Evolutionary conservation across 2,113 vertebrate genomes (phyloP), one percentile per base, ranked within the genome.

Genomic region (Ailuropoda melanoleuca): DNA sequence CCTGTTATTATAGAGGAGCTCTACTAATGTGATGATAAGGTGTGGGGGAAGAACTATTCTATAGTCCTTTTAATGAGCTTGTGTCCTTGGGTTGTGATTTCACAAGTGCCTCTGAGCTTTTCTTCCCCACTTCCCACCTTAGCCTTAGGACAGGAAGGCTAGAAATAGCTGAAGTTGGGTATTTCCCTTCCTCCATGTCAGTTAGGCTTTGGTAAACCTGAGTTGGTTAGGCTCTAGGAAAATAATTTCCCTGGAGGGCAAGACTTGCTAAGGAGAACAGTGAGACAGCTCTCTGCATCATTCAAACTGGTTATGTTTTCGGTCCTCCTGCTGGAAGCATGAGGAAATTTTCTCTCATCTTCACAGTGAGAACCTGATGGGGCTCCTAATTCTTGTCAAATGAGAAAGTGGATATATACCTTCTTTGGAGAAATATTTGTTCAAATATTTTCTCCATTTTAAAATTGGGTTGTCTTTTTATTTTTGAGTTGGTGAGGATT

Each of bases 291-390:
- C 72, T 81, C 55, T 6, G 15, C 18, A 64, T 80, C 39, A 31
- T 74, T 94, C 23, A 50, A 3, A 39, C 24, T 84, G 58, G 34
- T 48, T 89, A 66, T 46, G 58, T 56, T 91, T 84, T 72, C 24
- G 31, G 37, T 89, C 72, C 80, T 62, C 82, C 82, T 95, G n/a
- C 90, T 96, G 68, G 66, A 95, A 87, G 31, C 62, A 83, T 50
- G 34, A 91, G 60, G 64, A 68, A 93, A 75, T 97, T 93, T 77
- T 86, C 24, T 60, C 15, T 50, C 21, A 31, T 93, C 19, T 74
- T 56, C 24, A 17, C 29, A 50, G 7, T 60, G 90, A 87, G 55
- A 93, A 85, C 29, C 58, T n/a, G 1, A 6, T 78, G 21, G n/a
- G 43, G 6, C 14, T 70, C 26, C 68, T 14, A 85, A 48, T 94